A percentile compares a stretch with the other conserved stretches of the same genome.
Evolutionary conservation across 2,888 invertebrate genomes (phyloP).

Genomic region (Platycnemis pennipes): DNA sequence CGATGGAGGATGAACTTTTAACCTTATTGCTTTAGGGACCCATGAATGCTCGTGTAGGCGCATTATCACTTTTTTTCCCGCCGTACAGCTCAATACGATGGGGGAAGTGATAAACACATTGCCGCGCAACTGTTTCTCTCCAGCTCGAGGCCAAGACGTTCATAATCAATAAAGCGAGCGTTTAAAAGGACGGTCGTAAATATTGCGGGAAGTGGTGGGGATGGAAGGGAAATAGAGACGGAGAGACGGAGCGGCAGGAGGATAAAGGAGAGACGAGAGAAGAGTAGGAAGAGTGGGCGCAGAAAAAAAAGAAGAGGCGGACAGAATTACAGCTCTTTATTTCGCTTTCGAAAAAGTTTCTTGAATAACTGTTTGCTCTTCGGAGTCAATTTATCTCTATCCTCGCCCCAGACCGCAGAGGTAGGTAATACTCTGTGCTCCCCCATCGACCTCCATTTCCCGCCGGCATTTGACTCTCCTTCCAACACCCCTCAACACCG

Average conservation of each 20-base stretch:
- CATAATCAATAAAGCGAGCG: slow-evolving; percentile 8
- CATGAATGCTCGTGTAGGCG: background rate
- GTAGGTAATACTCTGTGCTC: background rate
- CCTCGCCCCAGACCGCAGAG: slow-evolving; percentile 17
- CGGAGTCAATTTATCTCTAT: background rate
- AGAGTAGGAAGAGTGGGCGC: background rate
- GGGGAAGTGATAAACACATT: slow-evolving; percentile 19
- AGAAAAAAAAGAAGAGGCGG: background rate
- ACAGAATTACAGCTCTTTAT: background rate
- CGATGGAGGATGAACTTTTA: background rate
- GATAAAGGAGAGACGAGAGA: background rate
- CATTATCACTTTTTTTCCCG: background rate
- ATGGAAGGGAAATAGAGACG: background rate
- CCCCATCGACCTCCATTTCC: slow-evolving; percentile 19
- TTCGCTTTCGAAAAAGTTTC: background rate
- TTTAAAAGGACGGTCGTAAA: slow-evolving; percentile 6
- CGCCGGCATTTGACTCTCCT: slow-evolving; percentile 10
- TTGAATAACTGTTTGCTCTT: slow-evolving; percentile 12
- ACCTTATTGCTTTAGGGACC: slow-evolving; percentile 24
- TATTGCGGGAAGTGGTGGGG: background rate
- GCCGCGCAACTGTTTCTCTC: slow-evolving; percentile 14
- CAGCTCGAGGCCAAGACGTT: background rate
- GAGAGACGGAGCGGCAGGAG: background rate
- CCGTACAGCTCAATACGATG: background rate
- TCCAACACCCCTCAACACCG: background rate